These are phyloP conservation scores for Hepsetus odoe DNA, from an alignment of 2,113 vertebrate genomes.

Conservation along the genomic window DNA sequence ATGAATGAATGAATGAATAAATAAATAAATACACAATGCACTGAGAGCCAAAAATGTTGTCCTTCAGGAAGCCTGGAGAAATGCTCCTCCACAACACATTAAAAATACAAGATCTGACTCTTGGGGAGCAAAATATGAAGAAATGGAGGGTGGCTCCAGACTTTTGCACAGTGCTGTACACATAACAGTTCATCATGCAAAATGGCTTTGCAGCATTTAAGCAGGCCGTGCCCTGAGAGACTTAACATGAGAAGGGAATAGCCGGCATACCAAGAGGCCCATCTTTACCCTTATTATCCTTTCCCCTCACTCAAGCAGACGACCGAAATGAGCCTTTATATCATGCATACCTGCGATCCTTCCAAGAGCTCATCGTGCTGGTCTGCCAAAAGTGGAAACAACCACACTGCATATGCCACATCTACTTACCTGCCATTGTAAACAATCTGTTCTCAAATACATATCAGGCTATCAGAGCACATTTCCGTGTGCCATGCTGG, in stretches of 20 bases:
- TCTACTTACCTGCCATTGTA: conserved; percentile 8
- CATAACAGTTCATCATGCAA: too few relatives aligned
- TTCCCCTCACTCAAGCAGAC: not conserved
- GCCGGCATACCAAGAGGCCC: not conserved
- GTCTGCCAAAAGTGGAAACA: conserved; percentile 20
- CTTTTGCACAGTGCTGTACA: too few relatives aligned
- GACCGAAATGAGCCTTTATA: not conserved
- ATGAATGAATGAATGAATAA: too few relatives aligned
- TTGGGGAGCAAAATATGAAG: too few relatives aligned
- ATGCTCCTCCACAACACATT: too few relatives aligned
- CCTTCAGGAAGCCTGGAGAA: too few relatives aligned
- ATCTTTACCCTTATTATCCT: conserved; percentile 11
- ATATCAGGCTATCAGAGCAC: not conserved
- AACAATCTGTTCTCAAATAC: conserved; percentile 2
- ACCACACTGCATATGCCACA: conserved; percentile 11
- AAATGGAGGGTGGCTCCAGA: too few relatives aligned
- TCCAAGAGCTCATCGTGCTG: not conserved
- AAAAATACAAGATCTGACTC: too few relatives aligned
- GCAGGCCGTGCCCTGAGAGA: not conserved
- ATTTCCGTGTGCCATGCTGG: not conserved
- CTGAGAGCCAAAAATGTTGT: too few relatives aligned
- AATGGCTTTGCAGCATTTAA: too few relatives aligned
- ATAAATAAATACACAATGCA: too few relatives aligned
- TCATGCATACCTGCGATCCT: not conserved
- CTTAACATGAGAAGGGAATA: not conserved